These are phyloP conservation scores for Nematostella vectensis DNA, from an alignment of 92 coral and sea anemone genomes.

Conservation along the genomic window DNA sequence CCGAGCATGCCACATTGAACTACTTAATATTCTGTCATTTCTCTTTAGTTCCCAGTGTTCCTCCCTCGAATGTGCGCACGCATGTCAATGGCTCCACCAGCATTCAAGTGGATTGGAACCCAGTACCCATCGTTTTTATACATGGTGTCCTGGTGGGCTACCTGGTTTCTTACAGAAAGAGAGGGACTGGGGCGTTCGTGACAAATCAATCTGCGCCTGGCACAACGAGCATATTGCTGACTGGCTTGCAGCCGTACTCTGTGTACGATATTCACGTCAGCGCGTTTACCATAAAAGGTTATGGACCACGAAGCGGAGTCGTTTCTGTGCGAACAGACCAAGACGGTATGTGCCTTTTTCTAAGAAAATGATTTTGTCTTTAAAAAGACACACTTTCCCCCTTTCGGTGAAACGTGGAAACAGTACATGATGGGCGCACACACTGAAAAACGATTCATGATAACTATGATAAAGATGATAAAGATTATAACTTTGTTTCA, in stretches of 20 bases:
- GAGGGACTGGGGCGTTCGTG: background rate
- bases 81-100: conserved; percentile 1
- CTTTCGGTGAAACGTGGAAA: no score
- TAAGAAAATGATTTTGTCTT: no score
- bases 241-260: background rate
- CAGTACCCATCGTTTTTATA: conserved; percentile 2
- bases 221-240: background rate
- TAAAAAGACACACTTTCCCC: no score
- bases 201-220: background rate
- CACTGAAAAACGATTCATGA: no score
- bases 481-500: no score
- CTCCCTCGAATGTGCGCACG: conserved; percentile 11
- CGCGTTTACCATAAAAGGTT: background rate
- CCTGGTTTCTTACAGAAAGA: background rate
- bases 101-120: conserved; percentile 7
- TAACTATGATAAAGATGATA: no score
- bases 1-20: background rate
- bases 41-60: conserved; percentile 14
- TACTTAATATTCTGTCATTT: no score
- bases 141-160: conserved; percentile 2
- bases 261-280: background rate
- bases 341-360: conserved; percentile 3
- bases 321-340: background rate
- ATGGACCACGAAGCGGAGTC: background rate
- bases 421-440: no score